Evolutionary conservation across 2,113 vertebrate genomes (phyloP).

Genomic region (Eptesicus fuscus): DNA sequence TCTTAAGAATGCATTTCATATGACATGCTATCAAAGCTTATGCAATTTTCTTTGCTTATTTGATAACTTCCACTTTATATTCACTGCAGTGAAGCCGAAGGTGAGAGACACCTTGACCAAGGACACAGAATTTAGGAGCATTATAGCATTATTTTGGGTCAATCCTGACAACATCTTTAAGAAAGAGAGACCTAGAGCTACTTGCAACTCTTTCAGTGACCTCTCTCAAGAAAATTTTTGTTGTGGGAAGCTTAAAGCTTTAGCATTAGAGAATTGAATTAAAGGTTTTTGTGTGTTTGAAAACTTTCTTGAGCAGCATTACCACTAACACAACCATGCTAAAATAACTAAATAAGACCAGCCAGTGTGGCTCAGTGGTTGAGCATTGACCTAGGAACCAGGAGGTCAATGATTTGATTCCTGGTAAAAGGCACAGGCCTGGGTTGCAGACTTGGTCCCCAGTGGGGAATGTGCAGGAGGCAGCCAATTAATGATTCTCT

Average conservation of each 20-base stretch:
- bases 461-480: no score
- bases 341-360: not conserved
- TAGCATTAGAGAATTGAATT: not conserved
- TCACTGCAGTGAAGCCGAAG: not conserved
- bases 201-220: not conserved
- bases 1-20: not conserved
- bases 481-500: no score
- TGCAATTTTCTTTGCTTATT: not conserved
- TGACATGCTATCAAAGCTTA: slow-evolving; percentile 16
- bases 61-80: slow-evolving; percentile 27
- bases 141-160: not conserved
- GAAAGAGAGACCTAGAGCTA: not conserved
- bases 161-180: not conserved
- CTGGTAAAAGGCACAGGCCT: no score
- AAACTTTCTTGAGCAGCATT: not conserved
- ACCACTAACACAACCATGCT: not conserved
- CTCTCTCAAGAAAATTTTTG: not conserved
- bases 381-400: no score
- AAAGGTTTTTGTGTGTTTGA: not conserved
- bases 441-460: no score
- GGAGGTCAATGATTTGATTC: no score
- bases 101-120: slow-evolving; percentile 13
- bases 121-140: not conserved
- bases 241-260: not conserved
- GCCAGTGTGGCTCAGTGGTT: no score